A percentile compares a stretch with the other conserved stretches of the same genome.
These are phyloP conservation scores for Poecilia gillii DNA, from an alignment of 2,797 vertebrate genomes.

Conservation along the genomic window DNA sequence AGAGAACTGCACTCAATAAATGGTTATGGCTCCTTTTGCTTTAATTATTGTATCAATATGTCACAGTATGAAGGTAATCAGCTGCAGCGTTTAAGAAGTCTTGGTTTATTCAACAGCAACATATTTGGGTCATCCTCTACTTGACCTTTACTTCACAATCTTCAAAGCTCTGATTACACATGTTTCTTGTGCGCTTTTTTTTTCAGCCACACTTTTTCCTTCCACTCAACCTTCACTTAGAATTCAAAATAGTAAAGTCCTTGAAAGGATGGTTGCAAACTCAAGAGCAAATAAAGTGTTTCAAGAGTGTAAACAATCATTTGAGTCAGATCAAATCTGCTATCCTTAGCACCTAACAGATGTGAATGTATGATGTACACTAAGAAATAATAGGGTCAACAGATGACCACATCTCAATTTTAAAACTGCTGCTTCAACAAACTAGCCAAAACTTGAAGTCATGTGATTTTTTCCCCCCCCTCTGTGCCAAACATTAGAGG, in stretches of 20 bases:
- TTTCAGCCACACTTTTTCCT: background rate
- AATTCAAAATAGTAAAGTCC: background rate
- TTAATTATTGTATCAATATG: background rate
- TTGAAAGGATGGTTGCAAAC: constrained; percentile 10
- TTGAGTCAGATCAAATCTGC: background rate
- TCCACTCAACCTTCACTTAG: background rate
- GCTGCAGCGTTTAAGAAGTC: background rate
- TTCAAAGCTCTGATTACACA: background rate
- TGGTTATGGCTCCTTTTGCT: background rate
- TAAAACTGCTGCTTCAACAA: background rate
- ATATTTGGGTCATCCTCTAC: background rate
- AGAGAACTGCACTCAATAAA: background rate
- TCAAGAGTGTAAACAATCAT: background rate
- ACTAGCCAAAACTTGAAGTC: background rate
- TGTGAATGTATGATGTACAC: background rate
- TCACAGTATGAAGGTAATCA: background rate
- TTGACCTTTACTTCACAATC: background rate
- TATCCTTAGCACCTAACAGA: background rate
- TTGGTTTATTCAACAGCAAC: background rate
- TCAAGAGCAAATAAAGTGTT: background rate
- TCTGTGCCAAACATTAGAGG: background rate
- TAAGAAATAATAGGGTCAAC: background rate
- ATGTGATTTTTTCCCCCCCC: background rate
- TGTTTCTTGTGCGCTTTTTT: background rate
- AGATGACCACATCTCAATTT: background rate